These are phyloP conservation scores for Peromyscus nudipes DNA, from an alignment of 2,797 vertebrate genomes.

Conservation along the genomic window DNA sequence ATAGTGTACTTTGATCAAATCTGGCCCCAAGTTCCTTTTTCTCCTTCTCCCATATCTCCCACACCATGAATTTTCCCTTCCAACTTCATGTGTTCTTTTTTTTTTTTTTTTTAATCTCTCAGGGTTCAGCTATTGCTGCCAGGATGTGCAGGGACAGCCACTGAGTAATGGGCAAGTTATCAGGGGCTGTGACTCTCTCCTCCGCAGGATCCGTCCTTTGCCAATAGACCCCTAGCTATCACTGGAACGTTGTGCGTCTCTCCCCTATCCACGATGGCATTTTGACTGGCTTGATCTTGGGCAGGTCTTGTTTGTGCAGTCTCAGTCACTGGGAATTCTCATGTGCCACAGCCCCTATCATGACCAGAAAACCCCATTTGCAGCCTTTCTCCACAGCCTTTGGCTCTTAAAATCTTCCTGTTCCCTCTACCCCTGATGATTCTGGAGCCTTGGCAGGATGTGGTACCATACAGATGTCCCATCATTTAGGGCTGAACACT, in stretches of 20 bases:
- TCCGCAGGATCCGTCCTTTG: too few relatives aligned
- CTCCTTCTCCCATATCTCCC: not conserved
- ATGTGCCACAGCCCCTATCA: not conserved
- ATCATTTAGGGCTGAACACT: not conserved
- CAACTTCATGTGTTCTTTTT: not conserved
- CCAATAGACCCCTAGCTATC: not conserved
- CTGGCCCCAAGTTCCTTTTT: not conserved
- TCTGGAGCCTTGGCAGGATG: not conserved
- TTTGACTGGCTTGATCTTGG: not conserved
- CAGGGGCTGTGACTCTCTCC: not conserved
- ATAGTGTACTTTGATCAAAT: not conserved
- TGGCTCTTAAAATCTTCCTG: not conserved
- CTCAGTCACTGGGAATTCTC: not conserved
- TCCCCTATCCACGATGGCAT: too few relatives aligned
- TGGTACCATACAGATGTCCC: not conserved
- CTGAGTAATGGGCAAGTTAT: not conserved
- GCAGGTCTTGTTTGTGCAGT: not conserved
- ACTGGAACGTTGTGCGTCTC: not conserved
- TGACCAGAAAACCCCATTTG: too few relatives aligned
- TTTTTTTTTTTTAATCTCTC: not conserved
- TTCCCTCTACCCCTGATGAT: not conserved
- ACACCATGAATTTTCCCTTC: not conserved
- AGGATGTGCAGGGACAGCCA: too few relatives aligned
- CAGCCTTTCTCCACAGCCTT: not conserved
- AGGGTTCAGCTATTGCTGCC: not conserved